A percentile compares a stretch with the other conserved stretches of the same genome.
phyloP scores from a whole-genome alignment of 2,888 invertebrate genomes.

The Acheta domesticus region DNA sequence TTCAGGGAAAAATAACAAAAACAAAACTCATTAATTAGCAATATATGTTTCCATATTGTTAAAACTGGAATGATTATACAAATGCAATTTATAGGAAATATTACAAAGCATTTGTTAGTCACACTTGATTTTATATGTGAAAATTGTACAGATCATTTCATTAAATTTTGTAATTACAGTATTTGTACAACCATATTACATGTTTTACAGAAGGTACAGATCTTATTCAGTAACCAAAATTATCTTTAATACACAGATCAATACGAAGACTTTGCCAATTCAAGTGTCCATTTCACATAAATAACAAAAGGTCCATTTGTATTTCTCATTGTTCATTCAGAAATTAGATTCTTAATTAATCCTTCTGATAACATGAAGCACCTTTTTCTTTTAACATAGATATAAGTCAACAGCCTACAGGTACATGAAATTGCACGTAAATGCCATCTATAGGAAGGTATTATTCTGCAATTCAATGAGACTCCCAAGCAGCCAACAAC shows the following conservation, averaged over 20 bases:
- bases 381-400: not conserved
- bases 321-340: too few relatives aligned
- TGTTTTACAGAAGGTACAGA: slow-evolving; percentile 2
- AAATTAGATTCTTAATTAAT: too few relatives aligned
- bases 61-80: slow-evolving; percentile 3
- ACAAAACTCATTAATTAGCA: too few relatives aligned
- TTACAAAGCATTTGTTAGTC: not conserved
- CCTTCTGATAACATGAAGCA: too few relatives aligned
- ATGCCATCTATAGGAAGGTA: not conserved
- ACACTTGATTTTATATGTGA: not conserved
- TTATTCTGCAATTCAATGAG: not conserved
- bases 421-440: not conserved
- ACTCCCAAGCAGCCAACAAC: slow-evolving; percentile 7
- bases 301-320: too few relatives aligned
- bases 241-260: not conserved
- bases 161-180: not conserved
- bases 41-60: not conserved
- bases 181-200: slow-evolving; percentile 11
- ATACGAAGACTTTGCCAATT: too few relatives aligned
- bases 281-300: too few relatives aligned
- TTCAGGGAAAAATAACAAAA: too few relatives aligned
- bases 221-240: not conserved
- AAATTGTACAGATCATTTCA: not conserved
- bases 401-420: slow-evolving; percentile 2
- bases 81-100: not conserved